Base-by-base conservation (phyloP, 2,113 vertebrate genomes). In the Engraulis encrasicolus region DNA sequence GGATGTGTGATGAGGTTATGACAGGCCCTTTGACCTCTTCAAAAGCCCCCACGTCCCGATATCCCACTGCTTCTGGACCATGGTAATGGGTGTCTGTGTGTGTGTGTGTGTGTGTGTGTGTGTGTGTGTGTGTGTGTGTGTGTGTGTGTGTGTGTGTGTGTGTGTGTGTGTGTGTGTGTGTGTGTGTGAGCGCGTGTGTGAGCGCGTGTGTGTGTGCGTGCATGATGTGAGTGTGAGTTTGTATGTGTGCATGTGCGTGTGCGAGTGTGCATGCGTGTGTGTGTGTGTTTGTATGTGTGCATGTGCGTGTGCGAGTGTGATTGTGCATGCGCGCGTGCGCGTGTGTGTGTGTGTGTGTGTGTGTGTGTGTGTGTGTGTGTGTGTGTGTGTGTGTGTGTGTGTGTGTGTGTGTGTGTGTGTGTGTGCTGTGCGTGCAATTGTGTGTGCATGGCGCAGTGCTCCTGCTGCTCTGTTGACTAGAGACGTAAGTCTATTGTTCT, bases 1-100 rank as follows among this genome's bases (percentile, higher is more conserved):
- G 45, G 9, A 54, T 82, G 81, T 83, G 78, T n/a, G 87, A 92
- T 90, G 86, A 87, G 93, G 94, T 94, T 95, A 95, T 95, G 94
- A 95, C 92, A 92, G 91, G 93, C 83, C 89, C 85, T 92, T 91
- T 92, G 93, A 90, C 79, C 84, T 0, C 80, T 86, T 94, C 90
- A 94, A 94, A 92, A 85, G 89, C 91, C n/a, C 9, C 91, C 91
- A 93, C 92, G 93, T 92, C 91, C 93, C 94, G 92, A 91, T 92
- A 92, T 92, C 93, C 93, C 93, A 93, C 94, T 91, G 95, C 89
- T 93, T 90, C 78, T 91, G 31, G 66, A 34, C 66, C 66, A 74
- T 34, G 66, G 66, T 74, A 82, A 82, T 81, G n/a, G n/a, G n/a
- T n/a, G n/a, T n/a, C n/a, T 81, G 61, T 85, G 78, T 87, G 74